phyloP scores from a whole-genome alignment of 1,140 invertebrate species.

The Drosophila nigromelanica region DNA sequence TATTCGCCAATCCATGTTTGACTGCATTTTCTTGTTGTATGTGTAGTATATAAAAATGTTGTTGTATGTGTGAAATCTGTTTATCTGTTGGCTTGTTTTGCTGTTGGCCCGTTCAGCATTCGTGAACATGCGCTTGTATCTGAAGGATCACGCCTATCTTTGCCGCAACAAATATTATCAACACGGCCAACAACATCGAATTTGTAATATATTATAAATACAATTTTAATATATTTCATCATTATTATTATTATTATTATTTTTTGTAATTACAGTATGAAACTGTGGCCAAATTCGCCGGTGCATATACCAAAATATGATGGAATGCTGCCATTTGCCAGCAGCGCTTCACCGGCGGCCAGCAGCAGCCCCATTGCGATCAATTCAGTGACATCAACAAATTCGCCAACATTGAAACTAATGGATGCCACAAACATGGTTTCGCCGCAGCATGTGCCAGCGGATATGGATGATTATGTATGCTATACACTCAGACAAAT shows the following conservation, averaged over 20 bases:
- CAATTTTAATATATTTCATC: neutral
- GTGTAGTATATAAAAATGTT: neutral
- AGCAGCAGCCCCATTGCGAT: conserved; percentile 81
- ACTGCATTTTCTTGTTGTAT: too few species aligned
- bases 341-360: conserved; percentile 67
- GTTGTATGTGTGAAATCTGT: conserved; percentile 16
- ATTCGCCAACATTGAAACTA: conserved; percentile 80
- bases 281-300: conserved; percentile 83
- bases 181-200: conserved; percentile 27
- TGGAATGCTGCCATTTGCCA: conserved; percentile 76
- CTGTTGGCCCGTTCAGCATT: conserved; percentile 44
- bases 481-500: conserved; percentile 21
- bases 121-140: conserved; percentile 73
- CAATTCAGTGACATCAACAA: conserved; percentile 83
- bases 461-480: conserved; percentile 80
- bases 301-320: conserved; percentile 84
- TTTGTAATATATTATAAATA: conserved; percentile 50
- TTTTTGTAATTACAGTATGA: conserved; percentile 64
- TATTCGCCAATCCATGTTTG: too few species aligned
- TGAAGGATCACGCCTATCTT: conserved; percentile 63
- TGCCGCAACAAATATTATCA: conserved; percentile 19
- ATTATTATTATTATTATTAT: too few species aligned
- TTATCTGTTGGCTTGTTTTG: conserved; percentile 30
- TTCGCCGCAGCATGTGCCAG: conserved; percentile 72
- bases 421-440: conserved; percentile 83